Base-by-base conservation (phyloP, 2,888 invertebrate genomes). In the Diachrysia chrysitis region DNA sequence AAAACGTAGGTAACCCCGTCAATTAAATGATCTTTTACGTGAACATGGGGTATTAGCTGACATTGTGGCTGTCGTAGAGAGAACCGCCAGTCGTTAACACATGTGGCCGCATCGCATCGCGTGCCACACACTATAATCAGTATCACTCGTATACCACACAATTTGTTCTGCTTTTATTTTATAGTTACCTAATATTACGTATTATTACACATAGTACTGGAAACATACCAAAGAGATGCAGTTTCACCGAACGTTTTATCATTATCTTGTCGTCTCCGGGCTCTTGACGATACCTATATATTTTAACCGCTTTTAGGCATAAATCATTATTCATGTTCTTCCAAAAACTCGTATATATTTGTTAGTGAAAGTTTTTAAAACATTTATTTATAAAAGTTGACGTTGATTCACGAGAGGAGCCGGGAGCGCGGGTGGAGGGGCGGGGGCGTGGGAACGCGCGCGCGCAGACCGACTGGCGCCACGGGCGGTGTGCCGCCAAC, bases 401-500 rank as follows among this genome's bases (percentile, higher is more conserved):
- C 84, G 87, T 89, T 88, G 87, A 89, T 89, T 87, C 83, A 85
- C 79, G 83, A 83, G 80, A 71, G 53, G 70, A 64, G 66, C 63
- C 79, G 66, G 76, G 70, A 73, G 63, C 69, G 83, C 72, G 76
- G 73, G 79, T 66, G 62, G 78, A 68, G 84, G 83, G 76, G 79
- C 74, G 79, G 80, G 78, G 83, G 90, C 90, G 90, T 90, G 92
- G 87, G 93, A 90, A 90, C 81, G 84, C 81, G 85, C 84, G 79
- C 76, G 76, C 85, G 82, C 91, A 95, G 95, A 95, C 95, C 85
- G 91, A 88, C 84, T 90, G 95, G 92, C 95, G 95, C 94, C 93
- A 91, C 87, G 82, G 90, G 91, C 91, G 85, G 83, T 88, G 85
- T 81, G 69, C 78, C 87, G 86, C 88, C 88, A 85, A 87, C 88